Base-by-base conservation (phyloP, 1,140 invertebrate genomes). In the Diachasmimorpha longicaudata region DNA sequence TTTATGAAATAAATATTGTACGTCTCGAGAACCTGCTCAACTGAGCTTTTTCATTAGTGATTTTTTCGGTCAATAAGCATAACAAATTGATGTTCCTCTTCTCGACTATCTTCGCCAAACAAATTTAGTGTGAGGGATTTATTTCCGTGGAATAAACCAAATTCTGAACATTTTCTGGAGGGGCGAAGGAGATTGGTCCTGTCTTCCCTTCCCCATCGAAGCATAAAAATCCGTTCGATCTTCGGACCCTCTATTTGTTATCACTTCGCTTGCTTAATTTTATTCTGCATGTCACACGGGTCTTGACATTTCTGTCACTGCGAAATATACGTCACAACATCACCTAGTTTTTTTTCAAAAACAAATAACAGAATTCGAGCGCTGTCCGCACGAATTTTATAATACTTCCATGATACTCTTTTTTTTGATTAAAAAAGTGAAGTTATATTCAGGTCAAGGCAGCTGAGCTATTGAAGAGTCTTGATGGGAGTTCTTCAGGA, bases 371-470 rank as follows among this genome's bases (percentile, higher is more conserved):
- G 58, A 72, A 75, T 68, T 72, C 66, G 25, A 68, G 25, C 71
- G 71, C 70, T 70, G 67, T 80, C 76, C 72, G 75, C 76, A 82
- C 77, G 67, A 81, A 72, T 79, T 75, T 72, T 48, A 10, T 67
- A n/a, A 46, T 37, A 52, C 68, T 68, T 16, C 31, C 37, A 39
- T n/a, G 55, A 44, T 21, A 19, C 14, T 13, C 9, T 37, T 46
- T 36, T 46, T 36, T 52, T 14, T 69, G 31, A 63, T 63, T 63
- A 63, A 9, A 46, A 46, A 14, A 11, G 4, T 46, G 11, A 46
- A 46, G n/a, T 31, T 31, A 31, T 31, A 2, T 6, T 31, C 31
- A 31, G 2, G 31, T 31, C 31, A 31, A 31, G 6, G 31, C 31
- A 31, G 31, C 2, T 31, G 31, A 31, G 6, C 31, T 31, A 6